Evolutionary conservation across 1,140 invertebrate species (phyloP), one percentile per base, ranked within the genome.

Genomic region (Notospermus geniculatus): DNA sequence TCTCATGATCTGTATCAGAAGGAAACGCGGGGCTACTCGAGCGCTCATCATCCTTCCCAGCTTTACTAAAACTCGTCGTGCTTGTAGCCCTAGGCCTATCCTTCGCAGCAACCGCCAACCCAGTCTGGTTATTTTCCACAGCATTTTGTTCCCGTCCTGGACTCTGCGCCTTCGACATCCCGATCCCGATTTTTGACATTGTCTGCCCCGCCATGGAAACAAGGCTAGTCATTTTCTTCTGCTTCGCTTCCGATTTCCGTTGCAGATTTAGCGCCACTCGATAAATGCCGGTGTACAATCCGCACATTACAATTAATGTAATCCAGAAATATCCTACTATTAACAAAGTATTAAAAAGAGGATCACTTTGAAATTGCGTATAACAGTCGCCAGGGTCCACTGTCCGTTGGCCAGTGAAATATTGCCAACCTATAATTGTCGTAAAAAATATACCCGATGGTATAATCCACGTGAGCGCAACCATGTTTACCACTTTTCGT

Each of bases 291-390:
- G 89, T 92, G 78, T 99, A 99, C 0, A 99, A 84, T 7, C 67
- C 65, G 30, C 70, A 73, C 79, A 82, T 82, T 0, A 82, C 73
- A 19, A 75, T 36, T 1, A 82, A 65, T 0, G 96, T 98, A 0
- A 91, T 94, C 93, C 95, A 98, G 79, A 97, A 99, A 77, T 99
- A 99, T 27, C 91, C 92, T 66, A 98, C 95, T 57, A 98, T 98
- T 25, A 98, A 84, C n/a, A 94, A 90, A 32, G 94, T 97, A 76
- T 97, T 97, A 82, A 98, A 99, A 27, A 98, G 87, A 0, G 96
- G 95, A 82, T 98, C 94, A 82, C 96, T 95, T 41, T 98, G 86
- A 81, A 99, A 99, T 81, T 98, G 96, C 1, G 98, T 97, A 41
- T 93, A 91, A 78, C 97, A 99, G 76, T 96, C 88, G 7, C 91